phyloP scores from a whole-genome alignment of 1,140 invertebrate genomes.

The Trachymyrmex septentrionalis region DNA sequence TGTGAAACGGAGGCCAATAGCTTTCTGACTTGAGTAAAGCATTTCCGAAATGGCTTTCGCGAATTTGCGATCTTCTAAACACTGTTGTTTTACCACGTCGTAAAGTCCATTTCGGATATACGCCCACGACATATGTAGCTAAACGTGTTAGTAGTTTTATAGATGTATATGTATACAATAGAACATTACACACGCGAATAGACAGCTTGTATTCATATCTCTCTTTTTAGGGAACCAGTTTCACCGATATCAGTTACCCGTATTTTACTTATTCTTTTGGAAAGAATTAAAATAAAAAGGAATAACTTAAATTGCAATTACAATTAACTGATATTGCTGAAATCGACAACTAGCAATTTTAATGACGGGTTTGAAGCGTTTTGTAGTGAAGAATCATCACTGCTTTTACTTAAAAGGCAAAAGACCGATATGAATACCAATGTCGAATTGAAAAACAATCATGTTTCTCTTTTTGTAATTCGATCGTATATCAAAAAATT shows the following conservation, averaged over 20 bases:
- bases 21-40: constrained; percentile 16
- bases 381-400: background rate
- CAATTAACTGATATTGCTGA: constrained; percentile 17
- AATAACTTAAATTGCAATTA: background rate
- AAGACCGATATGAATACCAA: constrained; percentile 48
- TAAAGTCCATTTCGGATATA: constrained; percentile 53
- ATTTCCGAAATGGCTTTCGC: constrained; percentile 40
- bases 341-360: background rate
- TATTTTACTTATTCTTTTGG: background rate
- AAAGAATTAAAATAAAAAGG: background rate
- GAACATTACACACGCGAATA: constrained; percentile 10
- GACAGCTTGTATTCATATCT: constrained; percentile 52
- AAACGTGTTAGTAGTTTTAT: constrained; percentile 57
- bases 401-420: background rate
- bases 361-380: background rate
- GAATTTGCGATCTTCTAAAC: background rate
- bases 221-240: constrained; percentile 33
- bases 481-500: constrained; percentile 11
- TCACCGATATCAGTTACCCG: constrained; percentile 2
- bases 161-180: constrained; percentile 57
- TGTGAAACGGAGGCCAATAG: constrained; percentile 42
- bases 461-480: constrained; percentile 18
- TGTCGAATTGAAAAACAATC: constrained; percentile 1
- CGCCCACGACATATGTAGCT: constrained; percentile 49
- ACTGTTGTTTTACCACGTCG: background rate